Base-by-base conservation (phyloP, 2,797 vertebrate genomes). In the Sebastes trivittatus region DNA sequence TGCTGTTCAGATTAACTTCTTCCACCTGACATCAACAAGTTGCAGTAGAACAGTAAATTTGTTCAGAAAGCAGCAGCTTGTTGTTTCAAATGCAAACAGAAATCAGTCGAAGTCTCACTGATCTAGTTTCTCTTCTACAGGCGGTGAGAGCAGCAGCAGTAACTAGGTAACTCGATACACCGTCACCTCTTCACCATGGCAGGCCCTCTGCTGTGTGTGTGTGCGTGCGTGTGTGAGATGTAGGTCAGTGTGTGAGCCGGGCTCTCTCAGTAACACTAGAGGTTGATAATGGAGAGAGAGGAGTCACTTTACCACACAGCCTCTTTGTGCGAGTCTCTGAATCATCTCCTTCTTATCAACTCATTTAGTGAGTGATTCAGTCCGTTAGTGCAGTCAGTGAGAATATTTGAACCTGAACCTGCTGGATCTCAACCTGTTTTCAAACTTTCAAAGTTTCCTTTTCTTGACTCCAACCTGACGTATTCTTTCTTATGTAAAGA, bases 231-330 rank as follows among this genome's bases (percentile, higher is more conserved):
- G 36, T 30, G 78, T 38, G 54, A 66, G 42, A 69, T 87, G 74
- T 71, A 49, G 69, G 84, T 88, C 68, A 87, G 23, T 61, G 76
- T 72, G 72, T 34, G 30, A 61, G 49, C 9, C 49, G 5, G 34
- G n/a, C 75, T 67, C 42, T 80, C 46, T 80, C 54, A 61, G 86
- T 82, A 88, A 92, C 78, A 79, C 63, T 42, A 83, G 81, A 86
- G 27, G 67, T 62, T 85, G 83, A 71, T 62, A 46, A 34, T 75
- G 67, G 49, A 54, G n/a, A 20, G 16, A 73, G 22, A 63, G 54
- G 87, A 68, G 73, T 92, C 90, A 23, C 8, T 5, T 89, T 81
- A 88, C 87, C 68, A 83, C 81, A 89, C 70, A 42, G 66, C 32
- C 70, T 77, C 72, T 84, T 68, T 87, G 67, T 88, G 49, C 0